Conservation (phyloP, 2,888 invertebrate genomes). For the Anthophora plumipes region DNA sequence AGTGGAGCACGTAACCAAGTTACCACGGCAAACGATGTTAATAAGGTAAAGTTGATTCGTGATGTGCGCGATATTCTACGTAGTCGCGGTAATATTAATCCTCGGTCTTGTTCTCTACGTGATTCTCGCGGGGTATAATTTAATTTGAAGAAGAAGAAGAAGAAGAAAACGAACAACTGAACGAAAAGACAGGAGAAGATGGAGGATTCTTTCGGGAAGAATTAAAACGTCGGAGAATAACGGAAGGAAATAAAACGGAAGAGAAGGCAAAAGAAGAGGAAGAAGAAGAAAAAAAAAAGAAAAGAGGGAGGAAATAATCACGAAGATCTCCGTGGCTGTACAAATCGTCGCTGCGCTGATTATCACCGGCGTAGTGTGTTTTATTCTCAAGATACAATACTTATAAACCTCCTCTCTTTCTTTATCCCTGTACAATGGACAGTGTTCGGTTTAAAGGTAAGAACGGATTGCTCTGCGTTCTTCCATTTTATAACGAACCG, state of each 20-base stretch:
- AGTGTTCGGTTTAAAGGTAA: neutral
- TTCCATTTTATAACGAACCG: neutral
- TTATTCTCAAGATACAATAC: constrained; percentile 43
- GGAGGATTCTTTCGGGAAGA: neutral
- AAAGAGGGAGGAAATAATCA: neutral
- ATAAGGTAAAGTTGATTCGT: neutral
- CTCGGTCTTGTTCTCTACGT: constrained; percentile 60
- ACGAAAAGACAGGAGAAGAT: neutral
- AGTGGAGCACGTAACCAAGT: constrained; percentile 11
- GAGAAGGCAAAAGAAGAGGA: too few relatives aligned
- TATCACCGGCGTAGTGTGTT: constrained; percentile 43
- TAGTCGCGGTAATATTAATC: constrained; percentile 61
- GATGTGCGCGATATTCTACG: constrained; percentile 72
- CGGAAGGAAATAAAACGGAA: too few relatives aligned
- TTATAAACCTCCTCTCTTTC: constrained; percentile 1
- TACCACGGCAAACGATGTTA: too few relatives aligned
- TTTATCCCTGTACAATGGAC: neutral
- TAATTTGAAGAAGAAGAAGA: constrained; percentile 38
- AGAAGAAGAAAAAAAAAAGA: too few relatives aligned
- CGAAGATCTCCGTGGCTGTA: constrained; percentile 31
- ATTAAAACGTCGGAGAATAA: neutral
- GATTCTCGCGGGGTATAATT: constrained; percentile 50
- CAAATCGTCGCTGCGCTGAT: constrained; percentile 52
- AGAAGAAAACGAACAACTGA: too few relatives aligned
- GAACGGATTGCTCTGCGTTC: neutral